Base-by-base conservation (phyloP, 2,113 vertebrate species). In the Hirundichthys speculiger region DNA sequence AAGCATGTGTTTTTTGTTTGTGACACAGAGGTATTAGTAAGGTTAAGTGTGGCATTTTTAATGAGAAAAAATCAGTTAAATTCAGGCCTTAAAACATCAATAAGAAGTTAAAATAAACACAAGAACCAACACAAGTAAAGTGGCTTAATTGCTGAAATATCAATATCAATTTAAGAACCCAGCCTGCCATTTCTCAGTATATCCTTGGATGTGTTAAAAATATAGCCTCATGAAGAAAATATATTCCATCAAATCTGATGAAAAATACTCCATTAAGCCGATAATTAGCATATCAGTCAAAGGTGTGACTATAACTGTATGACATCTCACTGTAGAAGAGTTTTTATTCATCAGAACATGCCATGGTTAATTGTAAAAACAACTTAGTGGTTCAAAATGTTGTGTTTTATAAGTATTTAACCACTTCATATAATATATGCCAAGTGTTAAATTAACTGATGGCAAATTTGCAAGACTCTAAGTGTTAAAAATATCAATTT, bases 31-130 rank as follows among this genome's bases (percentile, higher is more conserved):
- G 53, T 42, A 48, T 50, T 77, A 80, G 74, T 70, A 54, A 70
- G 60, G 20, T 56, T 50, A 67, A 77, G 61, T 57, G 53, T n/a
- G 42, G 80, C 77, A 83, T 60, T 70, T 77, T 88, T 77, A 51
- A 55, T 57, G 67, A 52, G 48, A 16, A 69, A 75, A 75, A 84
- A 67, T 73, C n/a, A n/a, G n/a, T n/a, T n/a, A 40, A 86, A 86
- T 73, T 72, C 60, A 54, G 38, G 18, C 48, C 38, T 69, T 77
- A 54, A 79, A 77, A 65, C 47, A 77, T 59, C 27, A 67, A 54
- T 58, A 69, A 59, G 64, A 48, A 38, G 60, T 22, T 34, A 4
- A 34, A 59, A 30, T 75, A 59, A 55, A 45, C 18, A 43, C 11
- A 27, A 42, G 16, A 51, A 51, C 49, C 14, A 70, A 68, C 41